Evolutionary conservation across 2,797 vertebrate genomes (phyloP), one percentile per base, ranked within the genome.

Genomic region (Falco rusticolus): DNA sequence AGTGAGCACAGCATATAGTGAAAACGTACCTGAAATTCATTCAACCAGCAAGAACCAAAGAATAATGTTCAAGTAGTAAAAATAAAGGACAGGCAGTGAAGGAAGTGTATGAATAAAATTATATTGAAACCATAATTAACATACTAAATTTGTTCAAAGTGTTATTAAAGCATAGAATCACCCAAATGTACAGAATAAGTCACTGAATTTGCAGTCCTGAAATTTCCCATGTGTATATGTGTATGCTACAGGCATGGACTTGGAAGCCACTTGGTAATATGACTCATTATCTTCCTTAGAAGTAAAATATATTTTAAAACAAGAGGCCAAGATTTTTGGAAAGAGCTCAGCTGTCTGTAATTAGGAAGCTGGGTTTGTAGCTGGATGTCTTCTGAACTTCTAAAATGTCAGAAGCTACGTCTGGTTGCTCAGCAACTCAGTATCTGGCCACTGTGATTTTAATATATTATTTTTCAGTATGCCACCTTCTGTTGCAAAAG

Each of bases 351-450:
- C 74, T 91, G 82, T 77, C 78, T 3, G 3, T 92, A 86, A 88
- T 91, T 91, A 93, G 94, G 91, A 91, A 96, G 43, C 84, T 84
- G 87, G 93, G 69, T 94, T 89, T 91, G 81, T 80, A 85, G 41
- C 75, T 92, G 91, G 83, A 90, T 16, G 93, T 91, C 93, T 93
- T 92, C 61, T 91, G 81, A 91, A 96, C 90, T 97, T 97, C 50
- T 71, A 91, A 93, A 91, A 93, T 95, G 83, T 94, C 95, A 95
- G 91, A 89, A 93, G 56, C 75, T 94, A 64, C 9, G 19, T 95
- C 69, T 92, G 69, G 91, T 96, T 97, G 95, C 94, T 80, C 94
- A 95, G 95, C 94, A 96, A 96, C 96, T 94, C 69, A 20, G 1
- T 95, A 47, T 95, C 92, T 87, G 96, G 79, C 84, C 79, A 72